Evolutionary conservation across 2,888 invertebrate species (phyloP).

Genomic region (Buathra laborator): DNA sequence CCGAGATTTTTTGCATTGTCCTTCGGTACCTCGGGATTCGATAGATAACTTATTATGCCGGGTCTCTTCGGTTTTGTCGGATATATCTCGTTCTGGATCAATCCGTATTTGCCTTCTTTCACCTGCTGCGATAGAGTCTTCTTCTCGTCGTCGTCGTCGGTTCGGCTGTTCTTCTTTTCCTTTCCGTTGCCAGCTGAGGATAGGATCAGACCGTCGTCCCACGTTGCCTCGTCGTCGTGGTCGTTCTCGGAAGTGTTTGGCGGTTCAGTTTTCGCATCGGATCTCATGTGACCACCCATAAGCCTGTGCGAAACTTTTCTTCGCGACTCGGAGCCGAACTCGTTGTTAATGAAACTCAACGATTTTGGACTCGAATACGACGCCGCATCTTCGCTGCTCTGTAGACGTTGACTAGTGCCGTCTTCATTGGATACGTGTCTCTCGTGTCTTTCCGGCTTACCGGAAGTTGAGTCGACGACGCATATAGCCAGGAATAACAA

Average conservation of each 20-base stretch:
- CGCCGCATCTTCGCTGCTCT: background rate
- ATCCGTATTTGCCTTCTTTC: conserved; percentile 95
- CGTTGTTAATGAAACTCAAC: conserved; percentile 71
- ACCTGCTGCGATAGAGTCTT: conserved; percentile 96
- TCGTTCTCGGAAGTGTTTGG: conserved; percentile 80
- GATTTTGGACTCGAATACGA: conserved; percentile 57
- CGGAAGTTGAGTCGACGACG: conserved; percentile 64
- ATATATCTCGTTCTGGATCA: conserved; percentile 94
- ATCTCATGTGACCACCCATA: conserved; percentile 58
- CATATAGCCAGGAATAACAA: conserved; percentile 70
- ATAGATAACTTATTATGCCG: conserved; percentile 93
- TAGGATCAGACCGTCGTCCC: conserved; percentile 88
- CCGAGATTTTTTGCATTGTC: conserved; percentile 93
- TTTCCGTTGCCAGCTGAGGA: conserved; percentile 91
- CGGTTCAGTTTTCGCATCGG: conserved; percentile 68
- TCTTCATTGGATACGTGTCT: conserved; percentile 64
- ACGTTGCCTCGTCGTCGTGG: conserved; percentile 71
- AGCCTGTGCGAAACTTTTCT: conserved; percentile 84
- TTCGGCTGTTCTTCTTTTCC: conserved; percentile 84
- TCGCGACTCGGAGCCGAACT: conserved; percentile 38
- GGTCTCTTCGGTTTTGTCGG: conserved; percentile 90
- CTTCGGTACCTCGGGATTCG: conserved; percentile 92
- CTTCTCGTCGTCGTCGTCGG: conserved; percentile 90
- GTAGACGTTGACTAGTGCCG: conserved; percentile 72
- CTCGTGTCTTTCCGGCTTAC: conserved; percentile 58